phyloP scores from a whole-genome alignment of 2,888 invertebrate species.

The Octonoba sinensis region DNA sequence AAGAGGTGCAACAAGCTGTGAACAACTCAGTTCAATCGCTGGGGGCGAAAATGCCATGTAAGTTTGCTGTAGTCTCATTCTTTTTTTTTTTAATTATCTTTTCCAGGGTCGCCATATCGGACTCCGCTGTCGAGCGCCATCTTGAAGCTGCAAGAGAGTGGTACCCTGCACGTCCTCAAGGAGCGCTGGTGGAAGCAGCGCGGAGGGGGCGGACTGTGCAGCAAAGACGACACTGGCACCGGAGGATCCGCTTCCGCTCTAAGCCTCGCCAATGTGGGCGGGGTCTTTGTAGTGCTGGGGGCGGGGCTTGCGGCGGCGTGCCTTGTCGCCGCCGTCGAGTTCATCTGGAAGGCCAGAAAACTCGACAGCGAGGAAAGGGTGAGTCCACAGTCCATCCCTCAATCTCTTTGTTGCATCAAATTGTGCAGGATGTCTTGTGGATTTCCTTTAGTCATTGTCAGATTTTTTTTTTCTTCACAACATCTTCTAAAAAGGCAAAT shows the following conservation, averaged over 20 bases:
- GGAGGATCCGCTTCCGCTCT: slow-evolving; percentile 74
- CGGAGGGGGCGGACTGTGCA: slow-evolving; percentile 79
- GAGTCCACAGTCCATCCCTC: slow-evolving; percentile 71
- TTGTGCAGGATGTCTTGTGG: too few relatives aligned
- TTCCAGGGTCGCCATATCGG: slow-evolving; percentile 89
- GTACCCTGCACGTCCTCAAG: slow-evolving; percentile 78
- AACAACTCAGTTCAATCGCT: too few relatives aligned
- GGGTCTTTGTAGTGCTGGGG: slow-evolving; percentile 94
- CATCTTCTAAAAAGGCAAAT: too few relatives aligned
- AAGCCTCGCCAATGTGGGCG: slow-evolving; percentile 94
- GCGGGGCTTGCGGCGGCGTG: slow-evolving; percentile 92
- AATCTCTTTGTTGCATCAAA: too few relatives aligned
- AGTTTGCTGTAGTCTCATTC: too few relatives aligned
- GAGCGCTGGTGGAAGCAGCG: slow-evolving; percentile 98
- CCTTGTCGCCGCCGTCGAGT: slow-evolving; percentile 93
- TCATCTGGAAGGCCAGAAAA: slow-evolving; percentile 94
- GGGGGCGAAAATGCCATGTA: too few relatives aligned
- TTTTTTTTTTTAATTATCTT: too few relatives aligned
- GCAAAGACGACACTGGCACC: slow-evolving; percentile 65
- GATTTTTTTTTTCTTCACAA: too few relatives aligned
- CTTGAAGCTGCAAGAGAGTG: slow-evolving; percentile 94
- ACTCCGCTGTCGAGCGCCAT: slow-evolving; percentile 95
- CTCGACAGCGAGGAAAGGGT: slow-evolving; percentile 92
- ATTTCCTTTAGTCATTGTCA: too few relatives aligned
- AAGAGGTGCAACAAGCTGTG: too few relatives aligned